These are phyloP conservation scores for Brachionus asplanchnoidis DNA, from an alignment of 1,140 invertebrate genomes.

Conservation along the genomic window DNA sequence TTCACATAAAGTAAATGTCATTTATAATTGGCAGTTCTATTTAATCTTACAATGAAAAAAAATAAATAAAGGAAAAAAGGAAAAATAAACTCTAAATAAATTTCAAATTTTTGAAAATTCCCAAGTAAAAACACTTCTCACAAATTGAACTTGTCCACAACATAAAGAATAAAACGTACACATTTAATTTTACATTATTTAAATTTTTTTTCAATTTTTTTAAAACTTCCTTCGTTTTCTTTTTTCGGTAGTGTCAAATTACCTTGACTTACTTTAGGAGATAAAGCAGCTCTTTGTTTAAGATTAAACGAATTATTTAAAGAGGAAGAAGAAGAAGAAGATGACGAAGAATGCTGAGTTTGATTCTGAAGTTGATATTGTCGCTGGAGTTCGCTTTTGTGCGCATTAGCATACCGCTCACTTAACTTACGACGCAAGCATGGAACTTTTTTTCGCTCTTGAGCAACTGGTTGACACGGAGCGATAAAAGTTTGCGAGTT, in stretches of 20 bases:
- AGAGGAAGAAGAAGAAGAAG: conserved; percentile 5
- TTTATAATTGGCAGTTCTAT: neutral
- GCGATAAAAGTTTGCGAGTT: conserved; percentile 3
- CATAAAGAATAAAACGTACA: neutral
- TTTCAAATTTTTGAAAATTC: neutral
- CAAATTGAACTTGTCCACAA: neutral
- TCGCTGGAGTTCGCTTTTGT: conserved; percentile 5
- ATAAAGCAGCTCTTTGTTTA: neutral
- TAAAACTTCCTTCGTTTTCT: conserved; percentile 6
- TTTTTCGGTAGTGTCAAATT: neutral
- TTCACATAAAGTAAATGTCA: neutral
- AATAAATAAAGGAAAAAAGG: neutral
- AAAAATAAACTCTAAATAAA: neutral
- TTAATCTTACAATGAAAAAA: neutral
- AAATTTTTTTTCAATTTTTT: neutral
- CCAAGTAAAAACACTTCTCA: neutral
- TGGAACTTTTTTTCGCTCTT: conserved; percentile 21
- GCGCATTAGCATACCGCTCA: conserved; percentile 10
- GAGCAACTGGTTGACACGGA: neutral
- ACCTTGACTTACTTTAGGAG: neutral
- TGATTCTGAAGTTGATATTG: neutral
- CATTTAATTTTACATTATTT: neutral
- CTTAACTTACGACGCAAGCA: conserved; percentile 10
- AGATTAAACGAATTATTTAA: conserved; percentile 24
- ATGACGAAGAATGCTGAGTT: conserved; percentile 20